phyloP scores from a whole-genome alignment of 2,113 vertebrate species.

The Aplodontia rufa region DNA sequence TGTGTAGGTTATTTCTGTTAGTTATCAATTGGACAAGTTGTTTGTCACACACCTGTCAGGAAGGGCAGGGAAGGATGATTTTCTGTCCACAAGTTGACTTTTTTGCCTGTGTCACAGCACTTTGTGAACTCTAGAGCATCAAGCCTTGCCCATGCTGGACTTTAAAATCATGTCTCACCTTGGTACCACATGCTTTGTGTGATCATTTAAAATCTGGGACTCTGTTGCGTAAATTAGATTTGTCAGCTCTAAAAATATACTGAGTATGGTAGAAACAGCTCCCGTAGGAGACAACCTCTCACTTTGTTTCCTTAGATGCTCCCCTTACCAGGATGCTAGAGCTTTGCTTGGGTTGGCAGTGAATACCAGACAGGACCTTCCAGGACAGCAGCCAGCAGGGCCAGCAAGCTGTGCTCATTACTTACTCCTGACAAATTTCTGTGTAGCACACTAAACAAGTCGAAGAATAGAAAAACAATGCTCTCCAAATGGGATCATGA shows the following conservation, averaged over 20 bases:
- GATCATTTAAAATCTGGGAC: constrained; percentile 8
- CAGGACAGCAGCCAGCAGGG: neutral
- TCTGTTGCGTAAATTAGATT: neutral
- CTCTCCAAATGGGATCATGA: neutral
- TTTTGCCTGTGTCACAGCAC: neutral
- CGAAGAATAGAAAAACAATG: neutral
- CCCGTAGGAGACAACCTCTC: neutral
- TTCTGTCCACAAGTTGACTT: neutral
- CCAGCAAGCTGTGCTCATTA: neutral
- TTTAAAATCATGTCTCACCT: neutral
- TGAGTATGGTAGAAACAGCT: neutral
- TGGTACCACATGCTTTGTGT: neutral
- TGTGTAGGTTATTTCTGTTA: constrained; percentile 14
- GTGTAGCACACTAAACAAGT: neutral
- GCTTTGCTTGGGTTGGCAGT: neutral
- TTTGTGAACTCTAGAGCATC: neutral
- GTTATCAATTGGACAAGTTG: neutral
- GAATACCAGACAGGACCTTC: neutral
- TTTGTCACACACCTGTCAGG: neutral
- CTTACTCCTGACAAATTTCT: neutral
- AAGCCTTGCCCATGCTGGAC: neutral
- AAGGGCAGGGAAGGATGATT: neutral
- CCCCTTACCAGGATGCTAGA: too few species aligned
- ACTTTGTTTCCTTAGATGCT: neutral
- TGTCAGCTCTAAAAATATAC: neutral